Conservation (phyloP, 2,113 vertebrate species). For the Chunga burmeisteri region DNA sequence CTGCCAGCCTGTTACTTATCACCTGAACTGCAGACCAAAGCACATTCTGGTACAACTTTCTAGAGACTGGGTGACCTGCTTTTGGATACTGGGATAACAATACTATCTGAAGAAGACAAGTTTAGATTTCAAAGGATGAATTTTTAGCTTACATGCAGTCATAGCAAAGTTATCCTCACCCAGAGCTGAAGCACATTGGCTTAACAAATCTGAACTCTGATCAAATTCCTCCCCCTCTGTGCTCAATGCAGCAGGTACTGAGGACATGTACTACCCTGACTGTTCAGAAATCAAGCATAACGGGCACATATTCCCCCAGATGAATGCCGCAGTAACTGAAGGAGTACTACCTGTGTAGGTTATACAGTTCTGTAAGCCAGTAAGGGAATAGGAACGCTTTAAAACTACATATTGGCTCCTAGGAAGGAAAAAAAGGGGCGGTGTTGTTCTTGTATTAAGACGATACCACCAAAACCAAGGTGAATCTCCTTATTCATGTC, state of each 20-base stretch:
- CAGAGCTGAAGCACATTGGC: background rate
- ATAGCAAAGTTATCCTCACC: background rate
- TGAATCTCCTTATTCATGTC: background rate
- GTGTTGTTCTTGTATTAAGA: background rate
- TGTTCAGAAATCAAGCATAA: background rate
- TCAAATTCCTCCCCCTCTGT: background rate
- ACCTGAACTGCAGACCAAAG: background rate
- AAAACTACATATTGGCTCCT: background rate
- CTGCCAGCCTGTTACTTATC: background rate
- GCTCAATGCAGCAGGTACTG: background rate
- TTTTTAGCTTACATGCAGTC: background rate
- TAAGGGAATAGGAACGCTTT: background rate
- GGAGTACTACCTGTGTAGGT: rapidly evolving
- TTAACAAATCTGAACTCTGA: background rate
- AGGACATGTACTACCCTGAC: background rate
- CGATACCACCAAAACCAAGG: background rate
- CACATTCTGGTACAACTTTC: background rate
- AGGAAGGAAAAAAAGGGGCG: background rate
- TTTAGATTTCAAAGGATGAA: background rate
- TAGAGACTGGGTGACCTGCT: background rate
- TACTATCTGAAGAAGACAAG: background rate
- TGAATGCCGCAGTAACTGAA: background rate
- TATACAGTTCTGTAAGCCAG: background rate
- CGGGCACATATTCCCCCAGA: rapidly evolving
- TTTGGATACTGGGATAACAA: background rate